Evolutionary conservation across 1,140 invertebrate genomes (phyloP), one percentile per base, ranked within the genome.

Genomic region (Drosophila nannoptera): DNA sequence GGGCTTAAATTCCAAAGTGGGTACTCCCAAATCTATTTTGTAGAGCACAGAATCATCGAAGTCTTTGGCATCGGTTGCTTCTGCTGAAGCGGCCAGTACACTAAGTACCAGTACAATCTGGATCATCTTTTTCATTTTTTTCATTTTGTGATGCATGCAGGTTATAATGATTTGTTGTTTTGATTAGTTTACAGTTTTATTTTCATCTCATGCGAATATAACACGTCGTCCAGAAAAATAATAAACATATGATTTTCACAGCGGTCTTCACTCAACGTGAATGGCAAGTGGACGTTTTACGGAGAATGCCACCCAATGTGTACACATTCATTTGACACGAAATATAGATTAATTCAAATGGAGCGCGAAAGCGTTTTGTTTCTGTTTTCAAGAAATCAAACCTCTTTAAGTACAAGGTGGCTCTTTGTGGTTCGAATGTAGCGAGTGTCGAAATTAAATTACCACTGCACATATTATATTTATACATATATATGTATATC

Each of bases 1-100:
- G 32, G 77, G 75, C 43, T 75, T 46, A 40, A 55, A 55, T 2
- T 78, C 49, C 11, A 88, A 58, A 49, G 81, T 78, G 66, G 91
- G 90, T n/a, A 94, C 94, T 11, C 94, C 93, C 93, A 95, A 97
- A 77, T 94, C 94, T 42, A 97, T 93, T 90, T 94, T 93, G 81
- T 95, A 96, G 49, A 96, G 89, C 71, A 96, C 92, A 4, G 93
- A 93, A 90, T 97, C 95, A 90, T 96, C 95, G 80, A 96, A 95
- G 40, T 93, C 94, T 87, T 93, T 94, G 14, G 94, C 91, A 88
- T 94, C 93, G 81, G 92, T 81, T 2, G 70, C 65, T 14, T 11
- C 40, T 31, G 33, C 43, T 12, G 22, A 61, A 7, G 43, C 52
- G 9, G 16, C 22, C 0, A 81, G 11, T 12, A 87, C 12, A 0